phyloP scores from a whole-genome alignment of 1,140 invertebrate genomes.

The Tetragonula clypearis region DNA sequence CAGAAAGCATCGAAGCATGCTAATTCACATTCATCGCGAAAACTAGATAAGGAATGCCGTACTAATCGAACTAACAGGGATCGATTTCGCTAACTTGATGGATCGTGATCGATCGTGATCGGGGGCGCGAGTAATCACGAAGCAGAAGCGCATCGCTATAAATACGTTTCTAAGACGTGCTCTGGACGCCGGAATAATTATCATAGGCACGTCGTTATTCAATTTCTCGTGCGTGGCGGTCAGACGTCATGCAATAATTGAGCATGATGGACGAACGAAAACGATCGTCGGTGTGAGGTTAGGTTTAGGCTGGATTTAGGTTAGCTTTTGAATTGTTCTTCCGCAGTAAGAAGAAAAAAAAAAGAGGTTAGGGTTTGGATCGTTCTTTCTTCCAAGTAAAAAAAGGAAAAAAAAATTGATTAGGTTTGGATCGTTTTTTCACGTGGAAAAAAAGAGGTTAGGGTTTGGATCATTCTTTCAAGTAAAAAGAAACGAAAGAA shows the following conservation, averaged over 20 bases:
- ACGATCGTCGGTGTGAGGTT: background rate
- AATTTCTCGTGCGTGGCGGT: conserved; percentile 37
- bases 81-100: background rate
- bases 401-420: too few species aligned
- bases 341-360: too few species aligned
- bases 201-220: conserved; percentile 41
- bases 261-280: background rate
- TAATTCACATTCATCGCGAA: background rate
- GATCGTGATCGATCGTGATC: conserved; percentile 3
- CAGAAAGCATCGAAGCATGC: background rate
- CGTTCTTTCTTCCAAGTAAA: too few species aligned
- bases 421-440: too few species aligned
- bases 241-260: conserved; percentile 34
- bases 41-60: background rate
- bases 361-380: too few species aligned
- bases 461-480: too few species aligned
- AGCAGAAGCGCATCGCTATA: background rate
- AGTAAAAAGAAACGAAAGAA: too few species aligned
- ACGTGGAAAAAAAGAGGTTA: too few species aligned
- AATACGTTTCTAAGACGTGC: conserved; percentile 29
- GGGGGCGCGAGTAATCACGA: background rate
- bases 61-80: background rate
- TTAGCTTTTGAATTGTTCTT: too few species aligned
- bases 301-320: too few species aligned
- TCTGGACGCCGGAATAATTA: conserved; percentile 33